Percentiles rank a stretch among this genome's conserved stretches.
phyloP scores from a whole-genome alignment of 2,113 vertebrate species.

The Pseudolaguvia tuberculata region DNA sequence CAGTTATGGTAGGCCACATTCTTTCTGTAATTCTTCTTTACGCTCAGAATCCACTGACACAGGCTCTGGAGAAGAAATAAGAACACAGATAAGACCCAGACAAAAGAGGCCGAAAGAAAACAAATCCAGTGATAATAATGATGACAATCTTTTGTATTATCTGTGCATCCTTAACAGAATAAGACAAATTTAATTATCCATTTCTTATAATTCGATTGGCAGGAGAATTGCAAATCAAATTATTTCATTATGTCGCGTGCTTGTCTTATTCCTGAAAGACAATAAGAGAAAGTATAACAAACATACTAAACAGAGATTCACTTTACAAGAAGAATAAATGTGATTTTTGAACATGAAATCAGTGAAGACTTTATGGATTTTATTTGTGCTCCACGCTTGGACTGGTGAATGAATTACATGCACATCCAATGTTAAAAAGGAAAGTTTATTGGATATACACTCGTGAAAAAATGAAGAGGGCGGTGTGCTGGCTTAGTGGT shows the following conservation, averaged over 20 bases:
- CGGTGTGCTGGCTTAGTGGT: too few relatives aligned
- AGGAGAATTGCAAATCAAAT: constrained; percentile 26
- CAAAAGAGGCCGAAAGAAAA: neutral
- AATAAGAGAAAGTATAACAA: neutral
- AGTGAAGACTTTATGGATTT: neutral
- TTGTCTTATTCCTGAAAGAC: neutral
- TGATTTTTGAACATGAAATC: neutral
- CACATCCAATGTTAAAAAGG: too few relatives aligned
- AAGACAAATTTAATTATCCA: constrained; percentile 22
- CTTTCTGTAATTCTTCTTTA: constrained; percentile 98
- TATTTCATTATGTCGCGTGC: neutral
- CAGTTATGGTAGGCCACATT: constrained; percentile 96
- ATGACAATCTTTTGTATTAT: constrained; percentile 32
- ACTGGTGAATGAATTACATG: neutral
- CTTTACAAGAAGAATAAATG: neutral
- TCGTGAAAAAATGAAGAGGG: too few relatives aligned
- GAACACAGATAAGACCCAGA: neutral
- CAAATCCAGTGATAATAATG: neutral
- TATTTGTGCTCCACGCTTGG: neutral
- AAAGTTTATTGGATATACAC: neutral
- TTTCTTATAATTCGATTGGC: constrained; percentile 23
- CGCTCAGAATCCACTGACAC: constrained; percentile 93
- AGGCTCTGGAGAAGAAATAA: constrained; percentile 70
- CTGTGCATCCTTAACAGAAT: constrained; percentile 8
- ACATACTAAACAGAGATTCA: neutral